Evolutionary conservation across 2,113 vertebrate species (phyloP).

Genomic region (Asarcornis scutulata): DNA sequence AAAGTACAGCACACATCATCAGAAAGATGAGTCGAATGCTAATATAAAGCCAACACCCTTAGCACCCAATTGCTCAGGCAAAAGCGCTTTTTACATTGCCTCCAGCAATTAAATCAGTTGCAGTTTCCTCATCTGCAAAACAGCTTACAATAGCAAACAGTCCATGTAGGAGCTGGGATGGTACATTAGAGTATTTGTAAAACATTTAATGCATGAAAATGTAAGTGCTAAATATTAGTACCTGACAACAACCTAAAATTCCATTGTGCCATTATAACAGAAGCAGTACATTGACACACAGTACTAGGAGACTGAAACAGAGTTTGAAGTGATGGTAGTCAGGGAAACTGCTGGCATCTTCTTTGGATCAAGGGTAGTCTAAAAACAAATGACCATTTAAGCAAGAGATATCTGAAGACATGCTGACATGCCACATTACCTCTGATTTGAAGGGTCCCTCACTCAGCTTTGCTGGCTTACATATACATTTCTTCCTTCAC

Average conservation of each 20-base stretch:
- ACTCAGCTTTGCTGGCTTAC: background rate
- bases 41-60: background rate
- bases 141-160: background rate
- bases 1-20: background rate
- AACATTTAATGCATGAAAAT: background rate
- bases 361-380: background rate
- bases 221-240: background rate
- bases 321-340: background rate
- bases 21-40: background rate
- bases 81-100: background rate
- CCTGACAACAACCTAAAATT: background rate
- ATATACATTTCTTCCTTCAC: background rate
- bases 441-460: background rate
- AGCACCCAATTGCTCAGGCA: background rate
- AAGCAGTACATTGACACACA: background rate
- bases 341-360: background rate
- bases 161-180: background rate
- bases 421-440: background rate
- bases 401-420: background rate
- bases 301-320: background rate
- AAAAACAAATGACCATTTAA: background rate
- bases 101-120: background rate
- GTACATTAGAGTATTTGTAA: background rate
- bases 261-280: fast-evolving
- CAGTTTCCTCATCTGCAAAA: background rate